A percentile compares a stretch with the other conserved stretches of the same genome.
Evolutionary conservation across 2,888 invertebrate genomes (phyloP).

Genomic region (Serrognathus titanus): DNA sequence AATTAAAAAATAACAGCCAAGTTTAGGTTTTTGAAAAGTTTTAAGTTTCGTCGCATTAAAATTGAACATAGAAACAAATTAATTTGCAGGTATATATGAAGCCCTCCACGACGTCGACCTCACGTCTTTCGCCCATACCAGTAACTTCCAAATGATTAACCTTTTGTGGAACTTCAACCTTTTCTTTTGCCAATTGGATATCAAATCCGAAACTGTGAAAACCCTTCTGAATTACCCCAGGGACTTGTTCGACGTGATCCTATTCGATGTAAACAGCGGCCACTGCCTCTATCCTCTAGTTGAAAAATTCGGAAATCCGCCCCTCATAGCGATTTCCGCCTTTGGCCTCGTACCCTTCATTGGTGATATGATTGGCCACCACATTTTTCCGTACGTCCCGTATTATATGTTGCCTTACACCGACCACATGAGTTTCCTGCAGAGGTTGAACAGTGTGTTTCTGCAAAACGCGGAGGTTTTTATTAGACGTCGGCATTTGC

Average conservation of each 20-base stretch:
- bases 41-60: too few relatives aligned
- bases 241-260: constrained; percentile 27
- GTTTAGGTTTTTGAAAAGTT: too few relatives aligned
- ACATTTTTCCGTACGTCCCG: constrained; percentile 31
- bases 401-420: constrained; percentile 23
- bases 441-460: constrained; percentile 29
- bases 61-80: too few relatives aligned
- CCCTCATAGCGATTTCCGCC: constrained; percentile 24
- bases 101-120: too few relatives aligned
- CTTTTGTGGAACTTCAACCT: constrained; percentile 9
- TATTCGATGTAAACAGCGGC: constrained; percentile 23
- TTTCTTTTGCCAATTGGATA: constrained; percentile 19
- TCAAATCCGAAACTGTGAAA: constrained; percentile 18
- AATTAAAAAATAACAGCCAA: too few relatives aligned
- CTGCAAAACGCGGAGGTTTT: constrained; percentile 11
- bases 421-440: constrained; percentile 27
- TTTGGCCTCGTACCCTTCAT: constrained; percentile 21
- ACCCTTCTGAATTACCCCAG: constrained; percentile 24
- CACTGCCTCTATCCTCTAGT: constrained; percentile 27
- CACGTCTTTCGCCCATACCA: too few relatives aligned
- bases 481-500: constrained; percentile 14
- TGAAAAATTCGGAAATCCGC: constrained; percentile 26
- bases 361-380: constrained; percentile 19
- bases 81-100: too few relatives aligned
- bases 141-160: too few relatives aligned